Evolutionary conservation across 2,113 vertebrate genomes (phyloP).

Genomic region (Burhinus bistriatus): DNA sequence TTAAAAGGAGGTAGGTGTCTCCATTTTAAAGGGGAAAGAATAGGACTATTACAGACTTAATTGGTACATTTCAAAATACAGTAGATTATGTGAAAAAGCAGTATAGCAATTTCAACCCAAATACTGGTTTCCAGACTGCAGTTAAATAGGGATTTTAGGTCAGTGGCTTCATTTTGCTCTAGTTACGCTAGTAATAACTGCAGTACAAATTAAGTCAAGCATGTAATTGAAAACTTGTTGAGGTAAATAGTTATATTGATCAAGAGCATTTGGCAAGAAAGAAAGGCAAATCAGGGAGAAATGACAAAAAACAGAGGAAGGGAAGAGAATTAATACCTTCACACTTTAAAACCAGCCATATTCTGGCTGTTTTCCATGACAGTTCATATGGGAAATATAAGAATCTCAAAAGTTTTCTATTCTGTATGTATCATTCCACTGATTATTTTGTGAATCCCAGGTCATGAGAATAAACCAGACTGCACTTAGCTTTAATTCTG

Average conservation of each 20-base stretch:
- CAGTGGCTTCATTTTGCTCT: constrained; percentile 78
- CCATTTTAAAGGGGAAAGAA: not conserved
- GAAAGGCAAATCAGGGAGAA: constrained; percentile 44
- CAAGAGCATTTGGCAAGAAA: constrained; percentile 59
- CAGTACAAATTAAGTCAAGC: constrained; percentile 77
- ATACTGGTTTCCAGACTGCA: constrained; percentile 20
- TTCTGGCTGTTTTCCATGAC: not conserved
- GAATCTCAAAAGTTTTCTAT: not conserved
- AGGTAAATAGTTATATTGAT: constrained; percentile 32
- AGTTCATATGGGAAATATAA: not conserved
- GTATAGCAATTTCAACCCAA: constrained; percentile 13
- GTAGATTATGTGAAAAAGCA: not conserved
- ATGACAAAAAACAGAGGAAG: not conserved
- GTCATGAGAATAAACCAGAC: not conserved
- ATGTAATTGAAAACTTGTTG: constrained; percentile 81
- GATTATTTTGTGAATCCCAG: not conserved
- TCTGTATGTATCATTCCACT: not conserved
- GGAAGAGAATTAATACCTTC: not conserved
- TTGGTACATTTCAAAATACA: not conserved
- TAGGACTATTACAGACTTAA: not conserved
- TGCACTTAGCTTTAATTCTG: not conserved
- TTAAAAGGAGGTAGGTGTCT: not conserved
- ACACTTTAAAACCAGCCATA: not conserved
- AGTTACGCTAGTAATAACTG: constrained; percentile 77
- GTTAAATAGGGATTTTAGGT: constrained; percentile 77